Evolutionary conservation across 2,888 invertebrate species (phyloP).

Genomic region (Aphidoletes aphidimyza): DNA sequence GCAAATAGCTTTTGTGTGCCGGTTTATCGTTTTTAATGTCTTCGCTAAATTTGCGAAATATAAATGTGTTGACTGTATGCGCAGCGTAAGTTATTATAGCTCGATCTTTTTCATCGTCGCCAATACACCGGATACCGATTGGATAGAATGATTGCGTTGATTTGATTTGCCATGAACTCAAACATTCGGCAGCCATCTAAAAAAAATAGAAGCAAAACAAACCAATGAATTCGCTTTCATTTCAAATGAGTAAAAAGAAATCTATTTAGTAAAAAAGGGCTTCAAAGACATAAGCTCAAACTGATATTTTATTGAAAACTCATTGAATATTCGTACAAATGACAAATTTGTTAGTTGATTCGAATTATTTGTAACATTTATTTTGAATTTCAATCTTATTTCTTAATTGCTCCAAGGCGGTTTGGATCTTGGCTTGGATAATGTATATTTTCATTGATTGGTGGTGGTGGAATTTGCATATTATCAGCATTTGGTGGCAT

Average conservation of each 20-base stretch:
- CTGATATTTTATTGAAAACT: not conserved
- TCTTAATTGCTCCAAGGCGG: constrained; percentile 78
- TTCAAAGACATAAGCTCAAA: not conserved
- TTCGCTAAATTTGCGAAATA: constrained; percentile 47
- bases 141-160: constrained; percentile 51
- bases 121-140: constrained; percentile 13
- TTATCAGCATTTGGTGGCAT: constrained; percentile 44
- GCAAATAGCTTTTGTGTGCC: constrained; percentile 27
- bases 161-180: constrained; percentile 33
- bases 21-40: constrained; percentile 22
- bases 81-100: not conserved
- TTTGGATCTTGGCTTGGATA: constrained; percentile 99
- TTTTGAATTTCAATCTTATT: constrained; percentile 59
- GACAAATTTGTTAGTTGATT: too few relatives aligned
- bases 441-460: constrained; percentile 76
- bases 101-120: not conserved
- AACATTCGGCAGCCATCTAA: not conserved
- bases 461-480: constrained; percentile 64
- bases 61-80: constrained; percentile 1
- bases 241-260: not conserved
- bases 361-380: too few relatives aligned
- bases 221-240: not conserved
- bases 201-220: not conserved
- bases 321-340: not conserved
- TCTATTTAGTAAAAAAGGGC: not conserved